Evolutionary conservation across 2,113 vertebrate species (phyloP), one percentile per base, ranked within the genome.

Genomic region (Myodes glareolus): DNA sequence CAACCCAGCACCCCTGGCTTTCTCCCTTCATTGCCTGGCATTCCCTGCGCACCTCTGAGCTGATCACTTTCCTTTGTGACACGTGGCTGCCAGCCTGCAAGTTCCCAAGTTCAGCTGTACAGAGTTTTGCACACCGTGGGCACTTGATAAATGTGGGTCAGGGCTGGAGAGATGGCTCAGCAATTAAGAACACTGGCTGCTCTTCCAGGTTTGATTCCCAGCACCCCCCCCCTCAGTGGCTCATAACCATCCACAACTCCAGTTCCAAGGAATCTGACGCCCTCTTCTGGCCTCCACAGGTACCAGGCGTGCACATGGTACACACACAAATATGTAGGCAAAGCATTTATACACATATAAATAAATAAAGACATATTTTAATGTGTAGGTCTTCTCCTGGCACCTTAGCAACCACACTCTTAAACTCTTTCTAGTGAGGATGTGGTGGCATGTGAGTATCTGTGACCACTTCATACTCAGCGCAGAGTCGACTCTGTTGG

Each of bases 391-490:
- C 0, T 1, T 61, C 45, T 50, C 13, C 45, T 36, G 50, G 16
- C 1, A 13, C n/a, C 52, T 19, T 16, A 7, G 27, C 17, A 6
- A 1, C 25, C 23, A 36, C 25, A 11, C 70, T 31, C 8, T 4
- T 58, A 58, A n/a, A 61, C 11, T 55, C 73, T 45, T 21, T 12
- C 0, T 29, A 6, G 67, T 47, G 10, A 55, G 10, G 39, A 9
- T 61, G 1, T 0, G 0, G 13, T 0, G 27, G 3, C 8, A 0
- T 2, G 1, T 0, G 4, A 16, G 0, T 55, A 16, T 65, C 16
- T 1, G 50, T 47, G 65, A 42, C 25, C 6, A 85, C 42, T 14
- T 33, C 1, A 33, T 14, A 52, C 25, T 3, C 8, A 25, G n/a
- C 0, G 0, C 25, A 0, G 0, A 31, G 0, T 55, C 39, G 31